Percentiles rank a stretch among this genome's conserved stretches.
These are phyloP conservation scores for Peromyscus melanophrys DNA, from an alignment of 2,797 vertebrate genomes.

Conservation along the genomic window DNA sequence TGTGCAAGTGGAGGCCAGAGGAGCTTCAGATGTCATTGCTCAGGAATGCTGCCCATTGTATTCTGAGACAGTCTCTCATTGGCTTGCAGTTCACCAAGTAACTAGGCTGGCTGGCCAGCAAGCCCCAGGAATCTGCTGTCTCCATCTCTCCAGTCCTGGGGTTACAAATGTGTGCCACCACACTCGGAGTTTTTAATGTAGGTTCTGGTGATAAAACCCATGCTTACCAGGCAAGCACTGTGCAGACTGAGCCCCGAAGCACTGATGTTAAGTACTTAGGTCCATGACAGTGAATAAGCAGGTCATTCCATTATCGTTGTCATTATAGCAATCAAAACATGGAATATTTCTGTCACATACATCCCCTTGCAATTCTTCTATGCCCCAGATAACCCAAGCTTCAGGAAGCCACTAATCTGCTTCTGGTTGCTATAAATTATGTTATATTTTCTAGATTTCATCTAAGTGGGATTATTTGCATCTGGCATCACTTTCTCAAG, in stretches of 20 bases:
- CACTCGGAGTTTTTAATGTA: no score
- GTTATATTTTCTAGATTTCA: slow-evolving; percentile 24
- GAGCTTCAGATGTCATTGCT: background rate
- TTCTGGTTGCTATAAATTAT: background rate
- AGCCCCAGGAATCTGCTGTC: background rate
- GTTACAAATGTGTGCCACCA: background rate
- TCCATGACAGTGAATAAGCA: background rate
- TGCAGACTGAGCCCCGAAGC: background rate
- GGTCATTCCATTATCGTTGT: background rate
- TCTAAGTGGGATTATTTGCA: background rate
- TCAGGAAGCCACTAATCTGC: background rate
- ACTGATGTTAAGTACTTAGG: background rate
- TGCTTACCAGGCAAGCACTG: background rate
- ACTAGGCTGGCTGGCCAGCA: background rate
- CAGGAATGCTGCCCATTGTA: background rate
- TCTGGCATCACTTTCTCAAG: background rate
- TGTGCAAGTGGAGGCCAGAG: background rate
- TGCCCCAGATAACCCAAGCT: background rate
- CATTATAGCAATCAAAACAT: background rate
- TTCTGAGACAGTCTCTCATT: background rate
- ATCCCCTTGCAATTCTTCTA: background rate
- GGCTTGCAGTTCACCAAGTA: background rate
- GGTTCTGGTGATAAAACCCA: background rate
- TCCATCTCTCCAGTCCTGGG: background rate
- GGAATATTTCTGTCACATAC: background rate